Percentiles rank a stretch among this genome's conserved stretches.
These are phyloP conservation scores for Chouioia cunea DNA, from an alignment of 2,888 invertebrate genomes.

Conservation along the genomic window DNA sequence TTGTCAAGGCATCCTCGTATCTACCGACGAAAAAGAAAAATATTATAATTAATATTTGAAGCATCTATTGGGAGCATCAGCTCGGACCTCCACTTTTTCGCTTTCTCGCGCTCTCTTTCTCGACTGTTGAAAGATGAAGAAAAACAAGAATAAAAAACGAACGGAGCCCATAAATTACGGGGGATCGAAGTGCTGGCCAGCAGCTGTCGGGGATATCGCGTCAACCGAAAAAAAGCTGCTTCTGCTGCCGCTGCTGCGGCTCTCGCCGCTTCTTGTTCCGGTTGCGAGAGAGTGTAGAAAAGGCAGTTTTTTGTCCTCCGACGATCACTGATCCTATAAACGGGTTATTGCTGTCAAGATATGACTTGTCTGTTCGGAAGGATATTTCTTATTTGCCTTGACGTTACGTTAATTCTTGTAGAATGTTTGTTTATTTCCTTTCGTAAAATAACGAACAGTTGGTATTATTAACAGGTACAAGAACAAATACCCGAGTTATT, in stretches of 20 bases:
- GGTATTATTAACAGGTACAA: too few relatives aligned
- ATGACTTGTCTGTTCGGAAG: neutral
- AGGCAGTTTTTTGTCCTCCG: slow-evolving; percentile 26
- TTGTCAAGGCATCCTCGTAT: too few relatives aligned
- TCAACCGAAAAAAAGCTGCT: slow-evolving; percentile 1
- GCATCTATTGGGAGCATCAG: too few relatives aligned
- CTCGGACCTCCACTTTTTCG: neutral
- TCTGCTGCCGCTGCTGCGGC: neutral
- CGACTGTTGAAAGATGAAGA: neutral
- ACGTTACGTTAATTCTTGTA: too few relatives aligned
- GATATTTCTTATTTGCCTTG: too few relatives aligned
- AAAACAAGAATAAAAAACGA: neutral
- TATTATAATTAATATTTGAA: neutral
- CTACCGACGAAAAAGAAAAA: too few relatives aligned
- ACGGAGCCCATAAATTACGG: slow-evolving; percentile 34
- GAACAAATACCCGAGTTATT: too few relatives aligned
- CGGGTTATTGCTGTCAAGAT: slow-evolving; percentile 33
- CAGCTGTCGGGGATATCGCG: slow-evolving; percentile 15
- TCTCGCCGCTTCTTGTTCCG: slow-evolving; percentile 3
- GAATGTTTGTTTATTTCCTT: too few relatives aligned
- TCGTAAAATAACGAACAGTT: too few relatives aligned
- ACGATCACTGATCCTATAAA: slow-evolving; percentile 11
- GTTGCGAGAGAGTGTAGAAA: too few relatives aligned
- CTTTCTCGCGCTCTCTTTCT: neutral
- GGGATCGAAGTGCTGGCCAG: slow-evolving; percentile 15